phyloP scores from a whole-genome alignment of 1,140 invertebrate species.

The Cyclargus thomasi region DNA sequence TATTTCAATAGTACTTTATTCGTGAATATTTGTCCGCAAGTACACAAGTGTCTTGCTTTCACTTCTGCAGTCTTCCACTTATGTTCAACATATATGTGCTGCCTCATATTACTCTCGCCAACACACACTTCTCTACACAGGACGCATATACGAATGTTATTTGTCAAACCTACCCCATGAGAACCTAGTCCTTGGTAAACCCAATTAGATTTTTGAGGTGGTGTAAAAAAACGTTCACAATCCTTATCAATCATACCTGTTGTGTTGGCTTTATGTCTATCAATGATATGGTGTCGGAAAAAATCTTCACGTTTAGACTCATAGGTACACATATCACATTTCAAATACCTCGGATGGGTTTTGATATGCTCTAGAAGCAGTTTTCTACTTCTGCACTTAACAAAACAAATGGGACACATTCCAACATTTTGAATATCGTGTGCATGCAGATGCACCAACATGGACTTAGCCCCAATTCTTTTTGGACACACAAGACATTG shows the following conservation, averaged over 20 bases:
- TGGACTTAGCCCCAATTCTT: neutral
- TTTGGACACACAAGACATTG: conserved; percentile 39
- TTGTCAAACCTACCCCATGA: conserved; percentile 25
- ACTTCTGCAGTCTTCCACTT: neutral
- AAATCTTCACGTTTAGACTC: conserved; percentile 23
- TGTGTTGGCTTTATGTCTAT: conserved; percentile 25
- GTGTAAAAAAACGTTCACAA: conserved; percentile 28
- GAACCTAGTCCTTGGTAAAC: conserved; percentile 18
- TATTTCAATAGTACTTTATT: conserved; percentile 46
- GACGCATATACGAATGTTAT: conserved; percentile 35
- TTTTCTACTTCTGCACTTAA: conserved; percentile 25
- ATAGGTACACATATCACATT: conserved; percentile 35
- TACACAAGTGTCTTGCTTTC: conserved; percentile 27
- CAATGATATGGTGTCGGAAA: conserved; percentile 32
- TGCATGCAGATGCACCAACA: conserved; percentile 37
- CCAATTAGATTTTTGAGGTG: neutral
- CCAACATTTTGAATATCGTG: conserved; percentile 35
- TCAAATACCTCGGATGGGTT: conserved; percentile 28
- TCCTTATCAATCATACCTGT: neutral
- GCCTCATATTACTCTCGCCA: conserved; percentile 17
- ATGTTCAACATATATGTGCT: conserved; percentile 30
- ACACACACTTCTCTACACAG: conserved; percentile 41
- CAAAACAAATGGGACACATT: conserved; percentile 43
- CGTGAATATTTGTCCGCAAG: conserved; percentile 40
- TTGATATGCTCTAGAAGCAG: conserved; percentile 31